Evolutionary conservation across 2,888 invertebrate species (phyloP).

Genomic region (Drosophila paramelanica): DNA sequence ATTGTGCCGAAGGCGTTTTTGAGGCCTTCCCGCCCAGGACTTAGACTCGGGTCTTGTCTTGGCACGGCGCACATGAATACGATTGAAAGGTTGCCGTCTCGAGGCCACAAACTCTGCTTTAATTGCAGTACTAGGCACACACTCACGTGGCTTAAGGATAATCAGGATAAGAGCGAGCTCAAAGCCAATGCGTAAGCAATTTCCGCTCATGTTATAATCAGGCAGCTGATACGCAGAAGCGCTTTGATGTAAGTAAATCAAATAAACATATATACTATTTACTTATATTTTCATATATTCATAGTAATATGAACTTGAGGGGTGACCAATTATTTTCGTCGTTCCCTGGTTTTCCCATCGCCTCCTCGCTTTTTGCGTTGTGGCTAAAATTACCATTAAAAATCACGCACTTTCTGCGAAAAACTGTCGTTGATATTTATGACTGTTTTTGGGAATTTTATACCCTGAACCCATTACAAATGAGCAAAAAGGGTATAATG

Average conservation of each 20-base stretch:
- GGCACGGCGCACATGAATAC: constrained; percentile 46
- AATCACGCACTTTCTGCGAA: constrained; percentile 61
- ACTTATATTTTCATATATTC: not conserved
- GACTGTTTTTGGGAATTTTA: constrained; percentile 13
- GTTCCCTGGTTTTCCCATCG: not conserved
- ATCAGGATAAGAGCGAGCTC: constrained; percentile 14
- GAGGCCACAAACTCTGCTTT: constrained; percentile 25
- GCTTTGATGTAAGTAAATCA: not conserved
- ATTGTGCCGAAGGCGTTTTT: constrained; percentile 9
- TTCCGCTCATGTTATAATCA: constrained; percentile 14
- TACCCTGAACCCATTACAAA: no score
- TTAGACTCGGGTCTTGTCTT: constrained; percentile 42
- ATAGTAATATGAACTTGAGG: constrained; percentile 1
- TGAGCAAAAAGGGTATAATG: not conserved
- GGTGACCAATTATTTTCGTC: constrained; percentile 16
- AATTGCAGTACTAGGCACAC: constrained; percentile 23
- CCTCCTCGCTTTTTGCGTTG: constrained; percentile 18
- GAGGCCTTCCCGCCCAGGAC: constrained; percentile 6
- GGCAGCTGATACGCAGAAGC: constrained; percentile 1
- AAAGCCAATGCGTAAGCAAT: constrained; percentile 9
- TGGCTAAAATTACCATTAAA: constrained; percentile 38
- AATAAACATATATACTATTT: not conserved
- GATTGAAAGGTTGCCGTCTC: constrained; percentile 24
- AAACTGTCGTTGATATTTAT: constrained; percentile 57
- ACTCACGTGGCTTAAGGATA: not conserved